These are phyloP conservation scores for Cyclopterus lumpus DNA, from an alignment of 2,797 vertebrate genomes.

Conservation along the genomic window DNA sequence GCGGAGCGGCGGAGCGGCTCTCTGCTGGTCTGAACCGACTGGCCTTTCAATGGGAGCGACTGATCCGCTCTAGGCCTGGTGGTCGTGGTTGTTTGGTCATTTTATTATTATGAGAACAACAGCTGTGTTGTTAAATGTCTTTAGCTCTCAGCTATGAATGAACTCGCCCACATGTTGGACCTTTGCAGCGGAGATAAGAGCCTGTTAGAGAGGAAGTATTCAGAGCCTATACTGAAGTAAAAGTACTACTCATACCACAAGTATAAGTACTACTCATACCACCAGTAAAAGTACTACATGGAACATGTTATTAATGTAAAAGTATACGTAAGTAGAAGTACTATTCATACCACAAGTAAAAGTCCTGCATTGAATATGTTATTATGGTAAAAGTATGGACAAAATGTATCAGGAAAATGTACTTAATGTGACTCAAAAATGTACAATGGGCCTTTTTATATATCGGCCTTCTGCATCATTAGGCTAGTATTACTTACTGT, in stretches of 20 bases:
- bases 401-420: background rate
- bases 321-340: background rate
- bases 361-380: too few relatives aligned
- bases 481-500: background rate
- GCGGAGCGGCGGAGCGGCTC: too few relatives aligned
- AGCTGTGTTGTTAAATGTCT: background rate
- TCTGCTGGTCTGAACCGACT: background rate
- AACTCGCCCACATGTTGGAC: slow-evolving; percentile 7
- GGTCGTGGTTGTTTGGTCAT: background rate
- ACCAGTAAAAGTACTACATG: too few relatives aligned
- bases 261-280: too few relatives aligned
- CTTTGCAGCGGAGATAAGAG: slow-evolving; percentile 29
- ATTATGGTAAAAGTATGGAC: too few relatives aligned
- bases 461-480: background rate
- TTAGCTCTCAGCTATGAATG: background rate
- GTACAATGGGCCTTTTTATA: too few relatives aligned
- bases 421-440: background rate
- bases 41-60: background rate
- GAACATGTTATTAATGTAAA: too few relatives aligned
- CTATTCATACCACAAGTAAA: too few relatives aligned
- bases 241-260: too few relatives aligned
- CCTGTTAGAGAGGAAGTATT: background rate
- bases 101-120: background rate
- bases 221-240: background rate
- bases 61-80: background rate